Evolutionary conservation across 2,113 vertebrate species (phyloP).

Genomic region (Dissostichus mawsoni): DNA sequence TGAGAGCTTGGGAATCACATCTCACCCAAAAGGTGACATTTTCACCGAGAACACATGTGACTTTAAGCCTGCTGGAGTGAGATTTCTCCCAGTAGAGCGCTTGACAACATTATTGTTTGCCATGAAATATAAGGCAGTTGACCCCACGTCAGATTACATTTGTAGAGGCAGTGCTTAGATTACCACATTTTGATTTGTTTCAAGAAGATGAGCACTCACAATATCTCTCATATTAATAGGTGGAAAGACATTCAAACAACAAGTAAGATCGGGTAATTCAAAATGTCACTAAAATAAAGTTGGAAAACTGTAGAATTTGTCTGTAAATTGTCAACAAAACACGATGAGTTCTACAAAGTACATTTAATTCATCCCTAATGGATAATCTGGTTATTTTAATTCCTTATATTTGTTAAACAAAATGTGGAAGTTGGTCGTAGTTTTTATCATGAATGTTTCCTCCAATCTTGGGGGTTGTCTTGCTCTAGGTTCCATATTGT

Average conservation of each 20-base stretch:
- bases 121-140: not conserved
- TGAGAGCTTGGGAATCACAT: slow-evolving; percentile 2
- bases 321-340: too few species aligned
- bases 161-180: not conserved
- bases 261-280: not conserved
- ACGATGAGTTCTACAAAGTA: not conserved
- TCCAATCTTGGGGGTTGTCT: slow-evolving; percentile 13
- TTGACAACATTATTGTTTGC: slow-evolving; percentile 9
- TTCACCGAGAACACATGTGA: slow-evolving; percentile 1
- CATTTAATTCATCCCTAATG: not conserved
- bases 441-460: slow-evolving; percentile 19
- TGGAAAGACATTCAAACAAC: not conserved
- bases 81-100: not conserved
- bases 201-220: not conserved
- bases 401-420: not conserved
- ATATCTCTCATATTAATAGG: too few species aligned
- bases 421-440: not conserved
- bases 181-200: not conserved
- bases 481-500: slow-evolving; percentile 44
- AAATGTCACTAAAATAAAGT: too few species aligned
- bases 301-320: not conserved
- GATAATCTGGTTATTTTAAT: not conserved
- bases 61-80: not conserved
- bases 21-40: slow-evolving; percentile 33
- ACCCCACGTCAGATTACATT: not conserved